Evolutionary conservation across 30 jellyfish, hydroid and myxozoan species (phyloP), one percentile per base, ranked within the genome.

Genomic region (Pelagia noctiluca): DNA sequence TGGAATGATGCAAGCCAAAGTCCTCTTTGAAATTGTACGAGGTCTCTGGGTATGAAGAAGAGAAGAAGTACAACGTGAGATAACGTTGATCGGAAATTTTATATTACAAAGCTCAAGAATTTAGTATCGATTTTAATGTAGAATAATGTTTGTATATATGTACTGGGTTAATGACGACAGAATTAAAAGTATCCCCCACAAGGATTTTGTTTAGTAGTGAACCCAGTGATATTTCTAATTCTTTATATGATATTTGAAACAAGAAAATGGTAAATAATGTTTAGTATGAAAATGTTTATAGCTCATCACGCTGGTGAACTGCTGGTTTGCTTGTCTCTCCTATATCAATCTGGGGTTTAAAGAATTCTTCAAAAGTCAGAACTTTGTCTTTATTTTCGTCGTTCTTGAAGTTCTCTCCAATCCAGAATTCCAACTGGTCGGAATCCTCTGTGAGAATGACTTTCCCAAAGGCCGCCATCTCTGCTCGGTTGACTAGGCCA

Each of bases 401-500:
- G 72, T 65, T 80, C 35, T 65, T 80, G 60, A 80, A 80, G 83
- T 80, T 80, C 35, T 71, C 90, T 50, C 26, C 42, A 7, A 80
- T 72, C 90, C 90, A 80, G 48, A 80, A 80, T 19, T 80, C 84
- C 53, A 80, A n/a, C 21, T 65, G 65, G 2, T 46, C 84, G 5
- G 78, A 31, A 18, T 65, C 22, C 35, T 80, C 71, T 63, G 76
- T 52, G 26, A 80, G 76, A 53, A 80, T 65, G 11, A 66, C 75
- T 49, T 80, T 80, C 52, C 90, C 90, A 66, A 80, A 80, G n/a
- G 50, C 90, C 12, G 32, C 16, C 90, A 80, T 80, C 47, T 80
- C 90, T 0, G 65, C 84, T 37, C 68, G 53, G 0, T 80, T 32
- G 77, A 80, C 90, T 0, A 80, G 37, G 13, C 90, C 90, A 48